Evolutionary conservation across 2,797 vertebrate species (phyloP).

Genomic region (Fistularia commersonii): DNA sequence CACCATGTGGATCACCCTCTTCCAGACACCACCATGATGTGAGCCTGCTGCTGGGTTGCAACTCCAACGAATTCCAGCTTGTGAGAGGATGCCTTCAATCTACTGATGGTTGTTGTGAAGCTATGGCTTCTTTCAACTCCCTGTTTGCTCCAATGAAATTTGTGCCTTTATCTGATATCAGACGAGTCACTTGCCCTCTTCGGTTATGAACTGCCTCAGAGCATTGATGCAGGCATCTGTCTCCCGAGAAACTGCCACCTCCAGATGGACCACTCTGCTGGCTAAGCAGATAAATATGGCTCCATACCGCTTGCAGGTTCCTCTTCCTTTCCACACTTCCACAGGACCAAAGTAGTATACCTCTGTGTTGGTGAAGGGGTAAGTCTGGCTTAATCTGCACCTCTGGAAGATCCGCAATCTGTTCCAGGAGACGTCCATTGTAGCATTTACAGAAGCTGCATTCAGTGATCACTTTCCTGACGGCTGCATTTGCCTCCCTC

Average conservation of each 20-base stretch:
- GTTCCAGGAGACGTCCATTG: no score
- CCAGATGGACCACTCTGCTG: neutral
- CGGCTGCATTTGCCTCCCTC: no score
- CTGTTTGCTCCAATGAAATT: neutral
- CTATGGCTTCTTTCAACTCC: neutral
- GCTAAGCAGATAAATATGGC: neutral
- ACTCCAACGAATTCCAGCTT: neutral
- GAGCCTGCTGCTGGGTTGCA: neutral
- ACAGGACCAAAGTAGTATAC: constrained; percentile 17
- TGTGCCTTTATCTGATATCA: neutral
- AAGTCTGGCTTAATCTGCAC: constrained; percentile 4
- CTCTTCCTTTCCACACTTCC: neutral
- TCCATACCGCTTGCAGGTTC: neutral
- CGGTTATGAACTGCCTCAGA: neutral
- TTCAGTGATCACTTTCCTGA: no score
- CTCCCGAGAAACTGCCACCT: neutral
- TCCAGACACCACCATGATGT: no score
- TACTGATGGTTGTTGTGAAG: no score
- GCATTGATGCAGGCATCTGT: neutral
- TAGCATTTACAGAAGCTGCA: no score
- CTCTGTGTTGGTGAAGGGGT: neutral
- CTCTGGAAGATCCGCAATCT: constrained; percentile 18
- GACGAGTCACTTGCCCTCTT: neutral
- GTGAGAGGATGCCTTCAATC: neutral
- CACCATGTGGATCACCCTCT: no score